Base-by-base conservation (phyloP, 2,888 invertebrate genomes). In the Ophion obscuratus region DNA sequence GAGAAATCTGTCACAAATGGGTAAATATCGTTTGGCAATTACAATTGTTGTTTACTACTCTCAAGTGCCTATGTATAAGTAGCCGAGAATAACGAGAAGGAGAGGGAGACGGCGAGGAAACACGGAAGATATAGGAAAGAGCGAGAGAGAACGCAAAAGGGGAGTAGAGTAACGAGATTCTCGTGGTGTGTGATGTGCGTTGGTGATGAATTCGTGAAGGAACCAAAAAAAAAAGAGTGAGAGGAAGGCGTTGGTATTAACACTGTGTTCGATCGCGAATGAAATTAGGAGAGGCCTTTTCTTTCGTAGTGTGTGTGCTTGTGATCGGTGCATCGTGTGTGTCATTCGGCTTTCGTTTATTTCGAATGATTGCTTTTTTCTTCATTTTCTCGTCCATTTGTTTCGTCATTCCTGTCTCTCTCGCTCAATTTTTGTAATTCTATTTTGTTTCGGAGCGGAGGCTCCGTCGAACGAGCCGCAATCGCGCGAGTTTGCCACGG, bases 1-100 rank as follows among this genome's bases (percentile, higher is more conserved):
- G 90, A 61, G 90, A 91, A 91, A 92, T 91, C 92, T 91, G 91
- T 92, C 91, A 92, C 92, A 92, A 92, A 93, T 93, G 92, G 93
- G 93, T 93, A 92, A 93, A 91, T 93, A 93, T 93, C 88, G 83
- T 77, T 86, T 81, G 27, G 53, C 67, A 77, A 75, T 66, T 75
- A 75, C 81, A 57, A 67, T 44, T 27, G 27, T 47, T n/a, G 40
- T 59, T 24, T 68, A 20, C 7, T 53, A 44, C n/a, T 59, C 5
- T 20, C 27, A 27, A 44, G 73, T 47, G 47, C 31, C 20, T 73
- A 40, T 27, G 57, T 66, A 66, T 64, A 20, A 71, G 71, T 36
- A 79, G 27, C 44, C 40, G 75, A 27, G 62, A 62, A 75, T 64
- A 61, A 61, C 57, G 67, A 57, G 81, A 64, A 40, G 53, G 57